A percentile compares a stretch with the other conserved stretches of the same genome.
Conservation (phyloP, 2,797 vertebrate species). For the Craterocephalus amniculus region DNA sequence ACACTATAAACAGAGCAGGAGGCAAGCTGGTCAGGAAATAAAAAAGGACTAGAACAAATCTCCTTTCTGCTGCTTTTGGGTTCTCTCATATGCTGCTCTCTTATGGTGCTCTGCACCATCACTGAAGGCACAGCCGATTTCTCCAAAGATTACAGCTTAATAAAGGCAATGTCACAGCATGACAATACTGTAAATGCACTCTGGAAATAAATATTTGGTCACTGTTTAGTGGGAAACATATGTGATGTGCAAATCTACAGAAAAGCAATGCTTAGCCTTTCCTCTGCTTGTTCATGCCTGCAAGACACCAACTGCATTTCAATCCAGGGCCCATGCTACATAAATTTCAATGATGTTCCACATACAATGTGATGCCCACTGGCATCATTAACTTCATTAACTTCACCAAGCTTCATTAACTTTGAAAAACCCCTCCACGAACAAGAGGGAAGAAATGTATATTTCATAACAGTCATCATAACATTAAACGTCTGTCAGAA, state of each 20-base stretch:
- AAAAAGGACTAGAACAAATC: slow-evolving; percentile 48
- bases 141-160: slow-evolving; percentile 9
- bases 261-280: neutral
- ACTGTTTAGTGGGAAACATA: slow-evolving; percentile 1
- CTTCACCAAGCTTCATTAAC: slow-evolving; percentile 60
- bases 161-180: slow-evolving; percentile 12
- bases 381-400: slow-evolving; percentile 27
- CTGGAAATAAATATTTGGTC: slow-evolving; percentile 5
- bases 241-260: neutral
- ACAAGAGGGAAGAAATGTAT: slow-evolving; percentile 44
- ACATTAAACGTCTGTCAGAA: slow-evolving; percentile 40
- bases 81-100: slow-evolving; percentile 8
- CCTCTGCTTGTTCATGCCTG: neutral
- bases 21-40: slow-evolving; percentile 41
- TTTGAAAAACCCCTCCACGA: slow-evolving; percentile 27
- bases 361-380: slow-evolving; percentile 17
- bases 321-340: slow-evolving; percentile 21
- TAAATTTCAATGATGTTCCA: slow-evolving; percentile 24
- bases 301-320: slow-evolving; percentile 13
- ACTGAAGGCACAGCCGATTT: slow-evolving; percentile 5
- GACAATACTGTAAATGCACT: slow-evolving; percentile 3
- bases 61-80: slow-evolving; percentile 23
- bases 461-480: slow-evolving; percentile 61
- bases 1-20: slow-evolving; percentile 17
- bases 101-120: neutral